A percentile compares a stretch with the other conserved stretches of the same genome.
Evolutionary conservation across 2,888 invertebrate species (phyloP).

Genomic region (Amphipyra tragopoginis): DNA sequence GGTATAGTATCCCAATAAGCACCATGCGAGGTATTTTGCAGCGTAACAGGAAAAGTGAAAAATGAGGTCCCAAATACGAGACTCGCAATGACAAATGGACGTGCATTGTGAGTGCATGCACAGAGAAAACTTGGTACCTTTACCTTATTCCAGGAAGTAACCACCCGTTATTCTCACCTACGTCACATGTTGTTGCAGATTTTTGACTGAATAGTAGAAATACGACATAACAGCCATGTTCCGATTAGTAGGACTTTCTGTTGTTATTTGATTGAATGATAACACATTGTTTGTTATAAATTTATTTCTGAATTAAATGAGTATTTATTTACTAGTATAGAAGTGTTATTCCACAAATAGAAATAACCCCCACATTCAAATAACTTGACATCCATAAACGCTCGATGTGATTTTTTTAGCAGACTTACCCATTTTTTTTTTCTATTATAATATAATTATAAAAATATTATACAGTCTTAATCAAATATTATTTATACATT

Average conservation of each 20-base stretch:
- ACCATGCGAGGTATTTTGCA: conserved; percentile 42
- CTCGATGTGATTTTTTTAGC: conserved; percentile 21
- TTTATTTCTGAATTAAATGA: conserved; percentile 41
- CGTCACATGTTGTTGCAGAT: conserved; percentile 22
- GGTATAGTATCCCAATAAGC: conserved; percentile 20
- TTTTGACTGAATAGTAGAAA: conserved; percentile 22
- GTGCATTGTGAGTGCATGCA: conserved; percentile 66
- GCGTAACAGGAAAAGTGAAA: conserved; percentile 45
- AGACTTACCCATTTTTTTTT: no score
- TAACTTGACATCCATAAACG: conserved; percentile 38
- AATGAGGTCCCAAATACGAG: conserved; percentile 52
- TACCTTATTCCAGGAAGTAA: conserved; percentile 66
- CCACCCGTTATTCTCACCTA: conserved; percentile 52
- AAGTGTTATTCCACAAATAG: conserved; percentile 13
- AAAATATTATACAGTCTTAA: no score
- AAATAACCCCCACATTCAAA: conserved; percentile 4
- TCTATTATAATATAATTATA: no score
- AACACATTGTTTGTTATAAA: conserved; percentile 45
- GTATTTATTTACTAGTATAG: conserved; percentile 25
- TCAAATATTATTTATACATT: neutral
- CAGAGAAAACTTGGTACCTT: conserved; percentile 59
- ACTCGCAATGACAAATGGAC: conserved; percentile 47
- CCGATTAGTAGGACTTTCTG: conserved; percentile 7
- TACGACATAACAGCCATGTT: conserved; percentile 6
- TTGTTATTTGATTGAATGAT: conserved; percentile 39